phyloP scores from a whole-genome alignment of 2,888 invertebrate genomes.

The Mythimna loreyi region DNA sequence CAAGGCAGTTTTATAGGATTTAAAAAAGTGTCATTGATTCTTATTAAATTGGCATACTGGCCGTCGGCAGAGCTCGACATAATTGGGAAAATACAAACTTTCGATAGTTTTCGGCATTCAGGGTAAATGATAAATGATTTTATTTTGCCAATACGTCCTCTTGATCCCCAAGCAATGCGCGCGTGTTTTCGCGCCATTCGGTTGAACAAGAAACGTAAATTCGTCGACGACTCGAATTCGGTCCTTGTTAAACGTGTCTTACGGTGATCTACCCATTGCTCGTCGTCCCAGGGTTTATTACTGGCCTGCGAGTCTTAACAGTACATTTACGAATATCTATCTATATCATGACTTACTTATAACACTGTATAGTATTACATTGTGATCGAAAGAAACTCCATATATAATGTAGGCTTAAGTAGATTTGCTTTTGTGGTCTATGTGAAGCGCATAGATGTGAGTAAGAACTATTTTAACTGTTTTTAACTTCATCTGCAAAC shows the following conservation, averaged over 20 bases:
- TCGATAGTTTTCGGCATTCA: not conserved
- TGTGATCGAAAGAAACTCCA: slow-evolving; percentile 55
- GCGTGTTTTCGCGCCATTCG: too few species aligned
- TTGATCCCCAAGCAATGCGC: too few species aligned
- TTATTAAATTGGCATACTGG: not conserved
- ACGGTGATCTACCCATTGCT: not conserved
- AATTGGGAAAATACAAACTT: not conserved
- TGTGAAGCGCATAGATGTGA: slow-evolving; percentile 41
- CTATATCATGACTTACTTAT: slow-evolving; percentile 48
- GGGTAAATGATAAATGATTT: too few species aligned
- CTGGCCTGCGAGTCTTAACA: slow-evolving; percentile 27
- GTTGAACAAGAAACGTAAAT: too few species aligned
- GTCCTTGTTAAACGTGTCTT: not conserved
- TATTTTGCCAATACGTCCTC: too few species aligned
- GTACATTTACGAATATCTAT: slow-evolving; percentile 35
- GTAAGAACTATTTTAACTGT: slow-evolving; percentile 25
- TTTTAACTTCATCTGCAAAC: slow-evolving; percentile 17
- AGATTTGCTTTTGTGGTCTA: slow-evolving; percentile 52
- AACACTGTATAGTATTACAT: slow-evolving; percentile 53
- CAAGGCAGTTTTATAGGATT: too few species aligned
- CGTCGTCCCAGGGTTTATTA: not conserved
- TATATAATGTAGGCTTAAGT: slow-evolving; percentile 39
- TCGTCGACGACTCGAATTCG: too few species aligned
- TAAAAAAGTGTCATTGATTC: not conserved
- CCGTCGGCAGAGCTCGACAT: not conserved